Base-by-base conservation (phyloP, 2,888 invertebrate species). In the Cheilosia urbana region DNA sequence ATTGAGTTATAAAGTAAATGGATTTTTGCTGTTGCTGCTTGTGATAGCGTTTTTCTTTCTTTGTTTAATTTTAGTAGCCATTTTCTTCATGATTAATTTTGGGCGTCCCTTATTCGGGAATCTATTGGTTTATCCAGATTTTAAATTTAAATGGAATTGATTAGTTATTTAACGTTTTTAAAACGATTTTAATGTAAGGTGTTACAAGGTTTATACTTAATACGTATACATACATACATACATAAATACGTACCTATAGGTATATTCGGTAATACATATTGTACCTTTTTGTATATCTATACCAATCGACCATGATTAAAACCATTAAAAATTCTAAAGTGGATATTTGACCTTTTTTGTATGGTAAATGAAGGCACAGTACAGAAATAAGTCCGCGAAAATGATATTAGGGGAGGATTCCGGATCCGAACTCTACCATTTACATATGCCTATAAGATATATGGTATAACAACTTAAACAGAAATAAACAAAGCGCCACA, bases 31-130 rank as follows among this genome's bases (percentile, higher is more conserved):
- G 65, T 63, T 81, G 60, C 58, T 75, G 60, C 72, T 78, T 62
- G 21, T 72, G 66, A 66, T 62, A 45, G 40, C 40, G 49, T 68
- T 78, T 83, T 78, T 83, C 63, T 47, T 72, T 51, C 51, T 72
- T 85, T 81, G 66, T 72, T 76, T 85, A 85, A 80, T 55, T 72
- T 72, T 76, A 81, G 80, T 85, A 72, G 81, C 76, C 76, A 81
- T 81, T 85, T 85, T 76, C 81, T 85, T 81, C 76, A 77, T 77
- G 72, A 81, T 85, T 69, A 85, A 85, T 85, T 80, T 80, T 80
- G 84, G 83, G 83, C 78, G 83, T 78, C 83, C 78, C 83, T 73
- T 78, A 78, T 83, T 62, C 53, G 42, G 40, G 17, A 77, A 78
- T 78, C 68, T 63, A 63, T 79, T 73, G 68, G 78, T 63, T 17